Evolutionary conservation across 2,888 invertebrate genomes (phyloP), one percentile per base, ranked within the genome.

Genomic region (Phortica okadai): DNA sequence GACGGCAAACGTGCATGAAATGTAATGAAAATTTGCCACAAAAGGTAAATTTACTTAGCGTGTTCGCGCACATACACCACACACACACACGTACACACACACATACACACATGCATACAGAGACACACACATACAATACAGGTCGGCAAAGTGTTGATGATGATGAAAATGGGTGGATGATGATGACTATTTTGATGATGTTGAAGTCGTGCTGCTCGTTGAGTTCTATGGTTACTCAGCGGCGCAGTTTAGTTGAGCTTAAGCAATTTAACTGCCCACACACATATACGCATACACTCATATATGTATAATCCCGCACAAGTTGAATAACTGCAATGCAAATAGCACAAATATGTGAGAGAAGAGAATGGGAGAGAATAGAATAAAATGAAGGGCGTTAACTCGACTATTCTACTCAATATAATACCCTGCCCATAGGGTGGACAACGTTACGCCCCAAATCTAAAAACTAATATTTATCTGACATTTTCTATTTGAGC

Each of bases 161-260:
- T 64, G 33, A 33, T 21, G 41, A 41, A 11, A 14, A 64, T 64
- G 33, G 41, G 21, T 21, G 1, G 3, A 54, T 54, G 54, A 54
- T 54, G 54, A 54, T 54, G 54, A 54, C 54, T 14, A 6, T 54
- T 10, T 14, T 4, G 54, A 54, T 54, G 54, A n/a, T 25, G 62
- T 62, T 33, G 64, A 64, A 64, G 64, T 11, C 41, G 8, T 41
- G 64, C 8, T 33, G 50, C 50, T 50, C 6, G 8, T 50, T 50
- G 50, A 50, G 50, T 50, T 50, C 50, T 11, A 50, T 14, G 67
- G 67, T 44, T 67, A 76, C 78, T 83, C 83, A 83, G 83, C 81
- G 81, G 83, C 83, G 83, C 82, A 83, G 80, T 83, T 78, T 72
- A 78, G 80, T 78, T 77, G 77, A 82, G 74, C 74, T 54, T 25